phyloP scores from a whole-genome alignment of 2,797 vertebrate species.

The Pagetopsis macropterus region DNA sequence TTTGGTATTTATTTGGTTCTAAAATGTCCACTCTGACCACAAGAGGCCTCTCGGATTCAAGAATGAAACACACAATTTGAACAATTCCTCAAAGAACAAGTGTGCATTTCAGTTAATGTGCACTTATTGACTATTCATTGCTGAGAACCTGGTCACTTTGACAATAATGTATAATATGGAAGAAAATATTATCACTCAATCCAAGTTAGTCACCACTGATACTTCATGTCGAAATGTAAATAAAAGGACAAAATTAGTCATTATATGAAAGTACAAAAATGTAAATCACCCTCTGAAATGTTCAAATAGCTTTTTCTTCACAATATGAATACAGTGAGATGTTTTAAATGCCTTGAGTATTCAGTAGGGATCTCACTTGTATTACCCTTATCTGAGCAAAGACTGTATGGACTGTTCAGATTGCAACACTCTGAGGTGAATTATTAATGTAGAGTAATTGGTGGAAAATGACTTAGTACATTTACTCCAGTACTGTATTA shows the following conservation, averaged over 20 bases:
- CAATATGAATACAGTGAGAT: no score
- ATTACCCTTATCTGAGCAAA: not conserved
- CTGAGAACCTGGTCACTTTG: not conserved
- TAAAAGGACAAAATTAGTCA: no score
- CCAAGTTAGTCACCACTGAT: no score
- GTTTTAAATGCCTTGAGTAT: no score
- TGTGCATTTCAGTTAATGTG: not conserved
- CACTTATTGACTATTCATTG: not conserved
- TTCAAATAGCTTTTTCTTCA: no score
- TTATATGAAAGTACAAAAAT: no score
- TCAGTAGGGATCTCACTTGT: not conserved
- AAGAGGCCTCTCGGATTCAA: slow-evolving; percentile 4
- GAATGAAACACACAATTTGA: not conserved
- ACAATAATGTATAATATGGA: no score
- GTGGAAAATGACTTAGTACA: no score
- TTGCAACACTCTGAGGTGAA: not conserved
- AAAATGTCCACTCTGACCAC: not conserved
- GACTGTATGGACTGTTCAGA: not conserved
- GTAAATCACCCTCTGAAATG: no score
- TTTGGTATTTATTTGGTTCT: slow-evolving; percentile 23
- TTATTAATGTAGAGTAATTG: not conserved
- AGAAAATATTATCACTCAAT: no score
- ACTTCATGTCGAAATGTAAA: no score
- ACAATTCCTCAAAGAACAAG: not conserved
- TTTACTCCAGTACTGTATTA: no score